Conservation (phyloP, 2,888 invertebrate genomes). For the Crepidodera aurea region DNA sequence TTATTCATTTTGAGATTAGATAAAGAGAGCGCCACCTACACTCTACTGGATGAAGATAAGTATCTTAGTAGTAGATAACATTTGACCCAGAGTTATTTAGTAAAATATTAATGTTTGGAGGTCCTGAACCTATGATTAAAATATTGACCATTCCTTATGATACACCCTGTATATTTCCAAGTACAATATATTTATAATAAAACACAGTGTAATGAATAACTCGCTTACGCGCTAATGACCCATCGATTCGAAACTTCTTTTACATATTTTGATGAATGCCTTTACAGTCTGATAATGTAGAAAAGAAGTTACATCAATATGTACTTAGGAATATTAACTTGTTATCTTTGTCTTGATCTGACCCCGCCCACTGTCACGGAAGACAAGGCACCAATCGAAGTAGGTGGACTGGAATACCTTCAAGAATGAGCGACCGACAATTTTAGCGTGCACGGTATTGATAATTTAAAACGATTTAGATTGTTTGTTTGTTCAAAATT, state of each 20-base stretch:
- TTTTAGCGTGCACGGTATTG: slow-evolving; percentile 22
- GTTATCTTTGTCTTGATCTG: slow-evolving; percentile 49
- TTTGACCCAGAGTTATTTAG: too few relatives aligned
- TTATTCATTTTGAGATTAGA: too few relatives aligned
- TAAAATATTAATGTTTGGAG: too few relatives aligned
- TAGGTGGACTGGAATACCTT: slow-evolving; percentile 41
- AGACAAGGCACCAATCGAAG: slow-evolving; percentile 57
- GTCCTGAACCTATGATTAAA: too few relatives aligned
- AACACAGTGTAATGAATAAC: background rate
- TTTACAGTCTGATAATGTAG: slow-evolving; percentile 1
- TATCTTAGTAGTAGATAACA: too few relatives aligned
- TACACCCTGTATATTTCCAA: slow-evolving; percentile 1
- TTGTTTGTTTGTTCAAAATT: too few relatives aligned
- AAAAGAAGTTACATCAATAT: slow-evolving; percentile 31
- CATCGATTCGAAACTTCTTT: slow-evolving; percentile 11
- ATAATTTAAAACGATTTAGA: too few relatives aligned
- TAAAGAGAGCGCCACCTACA: too few relatives aligned
- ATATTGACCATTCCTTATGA: too few relatives aligned
- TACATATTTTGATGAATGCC: slow-evolving; percentile 14
- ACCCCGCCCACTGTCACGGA: slow-evolving; percentile 59
- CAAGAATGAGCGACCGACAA: slow-evolving; percentile 37
- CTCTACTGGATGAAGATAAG: too few relatives aligned
- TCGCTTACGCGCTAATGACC: slow-evolving; percentile 8
- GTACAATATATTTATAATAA: background rate
- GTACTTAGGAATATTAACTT: slow-evolving; percentile 46